These are phyloP conservation scores for Falco punctatus DNA, from an alignment of 2,113 vertebrate species.

Conservation along the genomic window DNA sequence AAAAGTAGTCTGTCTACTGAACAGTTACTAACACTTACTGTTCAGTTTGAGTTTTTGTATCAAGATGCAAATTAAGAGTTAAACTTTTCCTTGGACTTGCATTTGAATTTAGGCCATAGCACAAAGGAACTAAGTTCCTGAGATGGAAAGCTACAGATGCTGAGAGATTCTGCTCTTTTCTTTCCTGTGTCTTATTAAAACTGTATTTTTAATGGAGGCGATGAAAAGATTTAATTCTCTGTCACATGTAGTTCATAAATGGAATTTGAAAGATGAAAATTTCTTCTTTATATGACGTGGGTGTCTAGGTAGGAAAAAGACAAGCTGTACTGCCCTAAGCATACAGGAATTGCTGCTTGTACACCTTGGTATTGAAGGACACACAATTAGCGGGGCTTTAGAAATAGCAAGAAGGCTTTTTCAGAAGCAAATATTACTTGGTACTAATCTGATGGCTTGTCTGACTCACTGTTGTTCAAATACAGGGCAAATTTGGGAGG, in stretches of 20 bases:
- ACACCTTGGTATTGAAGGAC: background rate
- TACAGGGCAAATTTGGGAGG: background rate
- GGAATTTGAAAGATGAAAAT: background rate
- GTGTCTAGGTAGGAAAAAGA: background rate
- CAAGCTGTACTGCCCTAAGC: background rate
- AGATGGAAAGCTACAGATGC: background rate
- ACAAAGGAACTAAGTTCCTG: background rate
- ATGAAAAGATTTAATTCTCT: background rate
- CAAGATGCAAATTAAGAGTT: background rate
- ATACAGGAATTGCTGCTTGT: background rate
- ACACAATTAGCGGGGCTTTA: background rate
- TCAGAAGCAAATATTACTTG: slow-evolving; percentile 4
- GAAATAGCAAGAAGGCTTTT: background rate
- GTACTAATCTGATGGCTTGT: background rate
- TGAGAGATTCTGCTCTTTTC: background rate
- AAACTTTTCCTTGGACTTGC: background rate
- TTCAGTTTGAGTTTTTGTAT: background rate
- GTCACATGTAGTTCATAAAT: background rate
- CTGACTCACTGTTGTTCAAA: background rate
- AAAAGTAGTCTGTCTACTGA: background rate
- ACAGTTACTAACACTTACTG: background rate
- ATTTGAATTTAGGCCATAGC: background rate
- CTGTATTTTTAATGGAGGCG: background rate
- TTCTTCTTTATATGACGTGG: background rate
- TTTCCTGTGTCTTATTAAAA: background rate